phyloP scores from a whole-genome alignment of 2,888 invertebrate species.

The Sussaba pulchella region DNA sequence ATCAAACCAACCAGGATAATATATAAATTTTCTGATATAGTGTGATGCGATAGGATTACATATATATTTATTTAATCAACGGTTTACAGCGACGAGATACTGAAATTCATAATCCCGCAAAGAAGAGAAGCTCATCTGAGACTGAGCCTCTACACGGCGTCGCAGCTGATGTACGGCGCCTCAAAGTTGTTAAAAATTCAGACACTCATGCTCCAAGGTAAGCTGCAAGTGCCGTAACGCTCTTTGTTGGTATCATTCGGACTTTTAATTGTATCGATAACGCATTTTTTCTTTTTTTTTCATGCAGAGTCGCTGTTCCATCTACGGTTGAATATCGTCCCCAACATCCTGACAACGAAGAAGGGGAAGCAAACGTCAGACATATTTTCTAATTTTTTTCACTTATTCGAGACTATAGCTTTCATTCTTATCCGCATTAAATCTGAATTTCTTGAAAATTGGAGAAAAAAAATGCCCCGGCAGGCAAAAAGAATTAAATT shows the following conservation, averaged over 20 bases:
- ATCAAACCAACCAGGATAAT: too few species aligned
- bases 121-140: neutral
- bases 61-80: neutral
- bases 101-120: neutral
- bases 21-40: too few species aligned
- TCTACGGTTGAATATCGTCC: constrained; percentile 4
- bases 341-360: neutral
- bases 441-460: neutral
- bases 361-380: constrained; percentile 3
- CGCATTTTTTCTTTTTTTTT: neutral
- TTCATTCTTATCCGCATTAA: neutral
- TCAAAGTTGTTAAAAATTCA: constrained; percentile 68
- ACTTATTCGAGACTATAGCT: neutral
- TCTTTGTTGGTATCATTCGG: neutral
- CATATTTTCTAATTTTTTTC: constrained; percentile 6
- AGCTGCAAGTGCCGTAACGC: constrained; percentile 7
- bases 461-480: too few species aligned
- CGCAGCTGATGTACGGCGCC: constrained; percentile 69
- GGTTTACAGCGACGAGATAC: constrained; percentile 51
- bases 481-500: too few species aligned
- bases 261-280: neutral
- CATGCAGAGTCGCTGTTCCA: constrained; percentile 37
- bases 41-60: too few species aligned
- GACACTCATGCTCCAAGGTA: constrained; percentile 62
- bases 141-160: constrained; percentile 68